Evolutionary conservation across 2,113 vertebrate species (phyloP).

Genomic region (Oryzias melastigma): DNA sequence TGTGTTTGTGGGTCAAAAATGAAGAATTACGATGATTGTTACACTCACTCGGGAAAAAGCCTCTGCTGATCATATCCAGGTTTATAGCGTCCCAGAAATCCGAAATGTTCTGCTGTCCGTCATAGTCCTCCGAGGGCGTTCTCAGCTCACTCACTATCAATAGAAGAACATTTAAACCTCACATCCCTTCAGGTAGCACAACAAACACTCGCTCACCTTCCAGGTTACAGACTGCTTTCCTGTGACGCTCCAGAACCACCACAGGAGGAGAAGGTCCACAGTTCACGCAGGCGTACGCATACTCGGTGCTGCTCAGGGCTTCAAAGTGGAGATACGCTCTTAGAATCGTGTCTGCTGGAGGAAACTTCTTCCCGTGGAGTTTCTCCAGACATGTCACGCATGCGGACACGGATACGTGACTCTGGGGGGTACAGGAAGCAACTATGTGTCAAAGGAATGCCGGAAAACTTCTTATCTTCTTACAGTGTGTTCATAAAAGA

Average conservation of each 20-base stretch:
- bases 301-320: background rate
- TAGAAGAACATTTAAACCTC: background rate
- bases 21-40: no score
- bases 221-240: background rate
- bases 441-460: no score
- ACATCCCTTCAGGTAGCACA: background rate
- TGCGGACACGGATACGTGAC: no score
- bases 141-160: background rate
- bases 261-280: background rate
- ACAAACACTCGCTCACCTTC: background rate
- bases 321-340: slow-evolving; percentile 2
- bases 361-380: background rate
- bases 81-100: background rate
- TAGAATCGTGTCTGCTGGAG: background rate
- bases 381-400: no score
- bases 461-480: no score
- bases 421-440: no score
- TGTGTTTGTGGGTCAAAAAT: background rate
- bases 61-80: background rate
- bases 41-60: background rate
- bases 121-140: background rate
- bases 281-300: background rate
- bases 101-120: background rate
- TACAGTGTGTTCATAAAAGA: no score
- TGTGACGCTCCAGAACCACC: background rate